Conservation (phyloP, 2,113 vertebrate species). For the Rhinolophus sinicus region DNA sequence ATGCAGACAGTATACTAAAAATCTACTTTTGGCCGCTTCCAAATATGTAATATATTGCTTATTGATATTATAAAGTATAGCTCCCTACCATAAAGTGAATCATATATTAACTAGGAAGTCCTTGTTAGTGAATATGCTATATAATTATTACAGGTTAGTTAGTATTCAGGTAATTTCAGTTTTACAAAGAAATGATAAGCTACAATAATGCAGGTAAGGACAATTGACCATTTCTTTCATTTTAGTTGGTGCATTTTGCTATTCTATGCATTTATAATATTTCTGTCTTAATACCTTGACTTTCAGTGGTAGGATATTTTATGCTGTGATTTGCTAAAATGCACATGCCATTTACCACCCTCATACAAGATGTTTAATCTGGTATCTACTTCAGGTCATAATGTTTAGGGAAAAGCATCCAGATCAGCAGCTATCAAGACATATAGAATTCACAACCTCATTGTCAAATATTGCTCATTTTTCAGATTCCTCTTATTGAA, state of each 20-base stretch:
- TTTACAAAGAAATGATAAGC: conserved; percentile 6
- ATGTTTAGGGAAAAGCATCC: conserved; percentile 74
- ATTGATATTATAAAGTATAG: not conserved
- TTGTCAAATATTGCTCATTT: not conserved
- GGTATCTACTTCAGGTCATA: conserved; percentile 46
- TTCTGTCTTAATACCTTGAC: not conserved
- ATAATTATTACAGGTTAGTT: not conserved
- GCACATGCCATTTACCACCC: not conserved
- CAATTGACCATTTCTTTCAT: not conserved
- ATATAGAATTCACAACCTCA: conserved; percentile 43
- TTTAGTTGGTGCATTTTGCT: conserved; percentile 44
- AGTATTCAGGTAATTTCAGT: not conserved
- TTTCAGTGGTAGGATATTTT: not conserved
- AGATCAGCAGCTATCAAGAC: conserved; percentile 73
- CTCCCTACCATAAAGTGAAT: not conserved
- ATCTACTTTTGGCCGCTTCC: not conserved
- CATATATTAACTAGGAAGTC: not conserved
- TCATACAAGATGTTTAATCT: conserved; percentile 52
- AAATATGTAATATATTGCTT: not conserved
- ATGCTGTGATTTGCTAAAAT: conserved; percentile 9
- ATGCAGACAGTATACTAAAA: not conserved
- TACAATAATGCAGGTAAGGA: not conserved
- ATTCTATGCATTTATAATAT: not conserved
- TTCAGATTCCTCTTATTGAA: not conserved
- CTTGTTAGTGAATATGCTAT: not conserved